A percentile compares a stretch with the other conserved stretches of the same genome.
Evolutionary conservation across 2,113 vertebrate species (phyloP).

Genomic region (Eulemur macaco): DNA sequence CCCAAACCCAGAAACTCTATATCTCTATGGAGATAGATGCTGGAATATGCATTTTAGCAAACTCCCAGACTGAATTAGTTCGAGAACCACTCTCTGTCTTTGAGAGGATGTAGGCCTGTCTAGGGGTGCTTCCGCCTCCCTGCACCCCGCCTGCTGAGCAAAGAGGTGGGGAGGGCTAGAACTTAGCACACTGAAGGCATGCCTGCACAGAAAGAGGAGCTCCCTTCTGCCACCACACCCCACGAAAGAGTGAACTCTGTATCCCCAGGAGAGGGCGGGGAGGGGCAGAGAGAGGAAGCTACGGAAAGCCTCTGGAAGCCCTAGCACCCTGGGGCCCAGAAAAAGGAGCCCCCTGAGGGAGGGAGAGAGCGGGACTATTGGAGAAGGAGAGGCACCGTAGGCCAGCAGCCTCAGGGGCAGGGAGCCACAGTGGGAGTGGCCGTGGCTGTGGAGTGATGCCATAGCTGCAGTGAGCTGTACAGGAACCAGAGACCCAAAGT

Average conservation of each 20-base stretch:
- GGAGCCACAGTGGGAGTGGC: neutral
- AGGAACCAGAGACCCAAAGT: neutral
- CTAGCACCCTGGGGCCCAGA: neutral
- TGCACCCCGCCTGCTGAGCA: neutral
- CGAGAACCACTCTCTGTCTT: neutral
- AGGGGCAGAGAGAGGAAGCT: neutral
- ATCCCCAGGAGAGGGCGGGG: neutral
- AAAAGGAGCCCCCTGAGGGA: neutral
- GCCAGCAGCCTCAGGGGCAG: neutral
- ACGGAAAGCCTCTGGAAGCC: neutral
- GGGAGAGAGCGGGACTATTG: no score
- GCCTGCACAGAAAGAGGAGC: neutral
- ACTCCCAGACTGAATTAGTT: neutral
- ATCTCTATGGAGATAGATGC: slow-evolving; percentile 36
- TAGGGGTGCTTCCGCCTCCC: neutral
- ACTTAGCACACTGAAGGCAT: neutral
- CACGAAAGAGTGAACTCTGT: slow-evolving; percentile 2
- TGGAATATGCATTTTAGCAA: neutral
- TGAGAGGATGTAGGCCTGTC: slow-evolving; percentile 23
- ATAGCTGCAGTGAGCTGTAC: neutral
- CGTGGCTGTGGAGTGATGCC: neutral
- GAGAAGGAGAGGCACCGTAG: neutral
- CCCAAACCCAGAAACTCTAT: neutral
- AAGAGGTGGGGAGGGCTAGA: neutral
- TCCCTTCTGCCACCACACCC: neutral